These are phyloP conservation scores for Gryon sp. DNA, from an alignment of 1,140 invertebrate species.

Conservation along the genomic window DNA sequence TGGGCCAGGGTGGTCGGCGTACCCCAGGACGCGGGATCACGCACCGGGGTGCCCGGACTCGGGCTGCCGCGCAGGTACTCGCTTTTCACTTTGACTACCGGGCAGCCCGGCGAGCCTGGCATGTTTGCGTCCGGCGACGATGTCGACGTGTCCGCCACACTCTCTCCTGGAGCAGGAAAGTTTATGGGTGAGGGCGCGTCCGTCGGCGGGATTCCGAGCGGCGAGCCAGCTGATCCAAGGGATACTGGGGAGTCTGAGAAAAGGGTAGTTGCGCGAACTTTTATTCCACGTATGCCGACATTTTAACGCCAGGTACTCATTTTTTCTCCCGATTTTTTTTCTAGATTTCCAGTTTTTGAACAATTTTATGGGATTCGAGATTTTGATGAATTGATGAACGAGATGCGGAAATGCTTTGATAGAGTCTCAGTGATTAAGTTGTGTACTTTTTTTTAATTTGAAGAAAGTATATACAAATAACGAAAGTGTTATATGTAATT, in stretches of 20 bases:
- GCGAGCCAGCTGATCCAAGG: constrained; percentile 78
- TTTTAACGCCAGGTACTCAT: constrained; percentile 7
- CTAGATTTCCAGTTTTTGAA: too few relatives aligned
- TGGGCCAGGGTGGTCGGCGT: constrained; percentile 46
- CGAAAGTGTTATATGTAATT: too few relatives aligned
- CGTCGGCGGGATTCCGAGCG: constrained; percentile 75
- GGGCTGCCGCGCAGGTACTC: constrained; percentile 78
- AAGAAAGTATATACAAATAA: too few relatives aligned
- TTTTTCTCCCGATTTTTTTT: constrained; percentile 37
- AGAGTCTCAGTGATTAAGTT: too few relatives aligned
- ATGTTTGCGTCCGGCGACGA: constrained; percentile 91
- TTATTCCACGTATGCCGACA: constrained; percentile 39
- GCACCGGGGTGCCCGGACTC: constrained; percentile 72
- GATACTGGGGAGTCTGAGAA: constrained; percentile 79
- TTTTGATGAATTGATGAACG: too few relatives aligned
- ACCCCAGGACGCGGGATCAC: constrained; percentile 60
- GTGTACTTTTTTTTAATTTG: too few relatives aligned
- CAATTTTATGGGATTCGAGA: too few relatives aligned
- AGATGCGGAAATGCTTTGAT: too few relatives aligned
- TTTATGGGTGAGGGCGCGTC: constrained; percentile 78
- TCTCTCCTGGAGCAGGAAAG: constrained; percentile 86
- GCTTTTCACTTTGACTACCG: constrained; percentile 78
- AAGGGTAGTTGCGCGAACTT: constrained; percentile 59
- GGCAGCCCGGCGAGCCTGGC: constrained; percentile 84
- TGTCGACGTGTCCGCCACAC: constrained; percentile 92